Conservation (phyloP, 2,113 vertebrate species). For the Rhinichthys klamathensis region DNA sequence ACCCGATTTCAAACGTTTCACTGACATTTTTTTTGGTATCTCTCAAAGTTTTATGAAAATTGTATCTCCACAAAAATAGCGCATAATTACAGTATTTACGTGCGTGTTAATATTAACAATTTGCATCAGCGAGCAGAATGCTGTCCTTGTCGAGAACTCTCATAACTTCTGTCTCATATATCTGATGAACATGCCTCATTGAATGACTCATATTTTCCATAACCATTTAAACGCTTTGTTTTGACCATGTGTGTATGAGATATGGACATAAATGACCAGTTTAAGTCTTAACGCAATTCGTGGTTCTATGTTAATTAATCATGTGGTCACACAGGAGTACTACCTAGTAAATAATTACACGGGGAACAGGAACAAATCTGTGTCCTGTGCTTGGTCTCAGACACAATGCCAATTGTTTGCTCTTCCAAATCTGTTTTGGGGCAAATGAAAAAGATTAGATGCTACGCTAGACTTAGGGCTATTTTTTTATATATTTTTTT, state of each 20-base stretch:
- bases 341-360: constrained; percentile 55
- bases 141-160: constrained; percentile 46
- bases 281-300: constrained; percentile 49
- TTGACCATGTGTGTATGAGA: constrained; percentile 56
- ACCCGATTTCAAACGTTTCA: background rate
- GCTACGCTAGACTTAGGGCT: background rate
- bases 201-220: constrained; percentile 67
- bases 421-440: constrained; percentile 18
- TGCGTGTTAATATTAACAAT: background rate
- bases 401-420: background rate
- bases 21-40: constrained; percentile 3
- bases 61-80: constrained; percentile 1
- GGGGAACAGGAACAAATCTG: constrained; percentile 42
- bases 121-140: constrained; percentile 29
- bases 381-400: constrained; percentile 20
- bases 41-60: background rate
- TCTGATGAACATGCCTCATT: constrained; percentile 65
- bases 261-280: constrained; percentile 54
- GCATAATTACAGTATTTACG: background rate
- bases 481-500: constrained; percentile 50
- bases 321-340: constrained; percentile 42
- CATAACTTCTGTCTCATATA: constrained; percentile 63
- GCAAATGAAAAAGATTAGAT: constrained; percentile 27
- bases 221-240: constrained; percentile 62
- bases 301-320: constrained; percentile 58